Evolutionary conservation across 2,888 invertebrate species (phyloP), one percentile per base, ranked within the genome.

Genomic region (Rhamphomyia laevipes): DNA sequence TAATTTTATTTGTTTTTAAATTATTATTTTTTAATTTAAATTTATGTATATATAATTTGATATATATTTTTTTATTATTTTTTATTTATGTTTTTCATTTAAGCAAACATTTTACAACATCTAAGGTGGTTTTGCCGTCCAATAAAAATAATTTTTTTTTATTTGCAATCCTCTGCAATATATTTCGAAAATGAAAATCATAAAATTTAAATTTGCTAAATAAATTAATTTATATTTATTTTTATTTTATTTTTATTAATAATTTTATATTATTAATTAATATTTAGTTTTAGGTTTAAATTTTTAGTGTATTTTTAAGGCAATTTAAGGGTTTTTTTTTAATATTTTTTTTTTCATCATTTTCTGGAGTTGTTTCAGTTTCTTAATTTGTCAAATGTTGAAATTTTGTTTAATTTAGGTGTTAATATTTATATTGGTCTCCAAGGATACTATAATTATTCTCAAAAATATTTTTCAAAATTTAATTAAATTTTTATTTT

Each of bases 81-180:
- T 54, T 45, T 43, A n/a, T 43, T 43, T 48, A 15, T 33, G 43
- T 40, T 48, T n/a, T n/a, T 43, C 47, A 38, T 42, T 45, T 49
- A 47, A 57, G 54, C 48, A 59, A n/a, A 59, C 58, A 57, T 57
- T 58, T 61, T 63, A 67, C 65, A 67, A 67, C 67, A 67, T 67
- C 63, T 64, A 67, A 65, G 67, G 66, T 67, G 67, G 66, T 67
- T 63, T 58, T 60, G 60, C 63, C 67, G 67, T 66, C 66, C 67
- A 61, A 62, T 60, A 60, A 61, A 61, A 51, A 35, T 51, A 35
- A 18, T 21, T 60, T 57, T 61, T 61, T 56, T 48, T 48, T 30
- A 33, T 48, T 15, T 30, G 30, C 17, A 42, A 38, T 37, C 21
- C n/a, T 10, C n/a, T 37, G 21, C 17, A 35, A 17, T 9, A 18